Evolutionary conservation across 2,888 invertebrate species (phyloP).

Genomic region (Drosophila merina): DNA sequence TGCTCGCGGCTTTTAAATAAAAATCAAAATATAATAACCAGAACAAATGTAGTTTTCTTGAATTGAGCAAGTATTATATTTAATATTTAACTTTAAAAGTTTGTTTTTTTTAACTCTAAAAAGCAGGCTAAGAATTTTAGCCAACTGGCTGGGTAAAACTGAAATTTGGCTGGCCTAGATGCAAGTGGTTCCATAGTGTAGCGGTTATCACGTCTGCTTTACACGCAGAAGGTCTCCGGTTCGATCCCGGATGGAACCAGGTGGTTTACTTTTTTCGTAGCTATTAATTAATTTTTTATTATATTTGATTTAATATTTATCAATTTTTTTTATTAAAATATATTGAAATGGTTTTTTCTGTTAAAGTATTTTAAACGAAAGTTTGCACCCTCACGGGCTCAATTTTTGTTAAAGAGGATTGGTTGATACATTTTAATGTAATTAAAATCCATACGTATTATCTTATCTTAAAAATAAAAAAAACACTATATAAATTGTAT

Average conservation of each 20-base stretch:
- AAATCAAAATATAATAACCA: constrained; percentile 40
- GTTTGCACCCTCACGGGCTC: too few relatives aligned
- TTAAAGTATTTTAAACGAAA: too few relatives aligned
- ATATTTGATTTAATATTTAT: neutral
- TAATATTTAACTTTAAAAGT: neutral
- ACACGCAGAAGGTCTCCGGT: constrained; percentile 84
- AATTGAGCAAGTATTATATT: neutral
- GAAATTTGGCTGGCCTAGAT: neutral
- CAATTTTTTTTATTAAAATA: neutral
- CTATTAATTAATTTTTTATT: neutral
- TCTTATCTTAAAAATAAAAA: neutral
- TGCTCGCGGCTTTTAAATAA: constrained; percentile 71
- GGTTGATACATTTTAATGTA: too few relatives aligned
- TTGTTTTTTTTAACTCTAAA: neutral
- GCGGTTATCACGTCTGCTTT: constrained; percentile 85
- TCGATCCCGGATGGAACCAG: constrained; percentile 71
- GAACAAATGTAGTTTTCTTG: neutral
- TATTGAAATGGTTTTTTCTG: neutral
- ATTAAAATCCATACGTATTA: too few relatives aligned
- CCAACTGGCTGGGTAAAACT: constrained; percentile 45
- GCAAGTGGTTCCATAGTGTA: constrained; percentile 84
- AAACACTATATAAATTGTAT: neutral
- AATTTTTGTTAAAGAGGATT: too few relatives aligned
- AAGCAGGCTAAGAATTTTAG: neutral
- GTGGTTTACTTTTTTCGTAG: neutral